phyloP scores from a whole-genome alignment of 1,140 invertebrate species.

The Drosophila grimshawi region DNA sequence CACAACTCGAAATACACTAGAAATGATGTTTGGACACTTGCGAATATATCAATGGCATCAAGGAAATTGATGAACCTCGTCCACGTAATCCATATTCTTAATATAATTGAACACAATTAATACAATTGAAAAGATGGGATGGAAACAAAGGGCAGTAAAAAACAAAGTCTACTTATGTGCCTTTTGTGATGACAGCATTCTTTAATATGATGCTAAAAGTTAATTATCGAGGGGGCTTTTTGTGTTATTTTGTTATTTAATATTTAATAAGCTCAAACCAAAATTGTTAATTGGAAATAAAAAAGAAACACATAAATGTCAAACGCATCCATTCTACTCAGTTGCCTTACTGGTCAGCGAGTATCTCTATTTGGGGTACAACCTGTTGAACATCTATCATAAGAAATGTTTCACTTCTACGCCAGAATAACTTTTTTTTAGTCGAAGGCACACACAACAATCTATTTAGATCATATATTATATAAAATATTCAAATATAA shows the following conservation, averaged over 20 bases:
- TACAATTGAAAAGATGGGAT: too few relatives aligned
- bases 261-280: too few relatives aligned
- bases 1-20: not conserved
- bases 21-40: not conserved
- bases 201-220: too few relatives aligned
- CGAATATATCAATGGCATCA: not conserved
- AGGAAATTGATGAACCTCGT: not conserved
- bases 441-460: not conserved
- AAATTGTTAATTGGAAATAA: not conserved
- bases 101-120: not conserved
- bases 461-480: not conserved
- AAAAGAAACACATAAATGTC: not conserved
- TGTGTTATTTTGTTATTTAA: too few relatives aligned
- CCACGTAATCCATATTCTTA: conserved; percentile 1
- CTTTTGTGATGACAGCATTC: too few relatives aligned
- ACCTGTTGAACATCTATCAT: not conserved
- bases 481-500: not conserved
- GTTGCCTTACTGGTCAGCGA: too few relatives aligned
- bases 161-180: too few relatives aligned
- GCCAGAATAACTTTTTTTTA: not conserved
- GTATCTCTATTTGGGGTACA: too few relatives aligned
- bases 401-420: too few relatives aligned
- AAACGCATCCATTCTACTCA: not conserved
- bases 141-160: too few relatives aligned
- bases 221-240: too few relatives aligned